Evolutionary conservation across 2,797 vertebrate genomes (phyloP).

Genomic region (Melopsittacus undulatus): DNA sequence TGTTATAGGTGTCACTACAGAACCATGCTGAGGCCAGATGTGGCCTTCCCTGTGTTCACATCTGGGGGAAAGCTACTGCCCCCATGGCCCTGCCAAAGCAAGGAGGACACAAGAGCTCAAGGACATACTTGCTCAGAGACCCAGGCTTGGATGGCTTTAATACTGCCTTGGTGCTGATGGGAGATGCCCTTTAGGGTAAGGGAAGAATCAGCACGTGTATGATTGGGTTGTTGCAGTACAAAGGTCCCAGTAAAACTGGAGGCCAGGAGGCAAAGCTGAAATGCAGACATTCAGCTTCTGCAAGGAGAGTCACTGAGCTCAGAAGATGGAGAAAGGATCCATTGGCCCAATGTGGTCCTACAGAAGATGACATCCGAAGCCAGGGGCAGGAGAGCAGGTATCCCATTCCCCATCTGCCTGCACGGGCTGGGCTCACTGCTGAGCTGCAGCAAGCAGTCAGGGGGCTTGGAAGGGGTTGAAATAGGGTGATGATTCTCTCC

Average conservation of each 20-base stretch:
- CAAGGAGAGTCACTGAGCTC: background rate
- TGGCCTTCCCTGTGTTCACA: too few relatives aligned
- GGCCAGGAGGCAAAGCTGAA: background rate
- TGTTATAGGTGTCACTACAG: background rate
- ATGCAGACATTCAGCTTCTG: background rate
- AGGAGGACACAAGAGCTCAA: background rate
- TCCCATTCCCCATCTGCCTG: too few relatives aligned
- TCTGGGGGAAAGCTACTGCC: background rate
- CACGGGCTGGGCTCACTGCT: background rate
- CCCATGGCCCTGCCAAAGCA: background rate
- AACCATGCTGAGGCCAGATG: background rate
- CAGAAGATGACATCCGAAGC: background rate
- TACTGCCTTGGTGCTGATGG: background rate
- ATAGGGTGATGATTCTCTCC: too few relatives aligned
- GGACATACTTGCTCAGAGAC: background rate
- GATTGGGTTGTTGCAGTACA: background rate
- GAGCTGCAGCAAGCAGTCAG: background rate
- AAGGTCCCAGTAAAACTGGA: background rate
- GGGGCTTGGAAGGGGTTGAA: background rate
- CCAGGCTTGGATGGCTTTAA: background rate
- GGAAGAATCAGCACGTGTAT: background rate
- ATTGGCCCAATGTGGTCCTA: accelerated
- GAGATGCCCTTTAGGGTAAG: background rate
- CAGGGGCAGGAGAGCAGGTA: background rate
- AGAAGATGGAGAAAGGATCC: background rate